Evolutionary conservation across 1,140 invertebrate genomes (phyloP), one percentile per base, ranked within the genome.

Genomic region (Pogonus chalceus): DNA sequence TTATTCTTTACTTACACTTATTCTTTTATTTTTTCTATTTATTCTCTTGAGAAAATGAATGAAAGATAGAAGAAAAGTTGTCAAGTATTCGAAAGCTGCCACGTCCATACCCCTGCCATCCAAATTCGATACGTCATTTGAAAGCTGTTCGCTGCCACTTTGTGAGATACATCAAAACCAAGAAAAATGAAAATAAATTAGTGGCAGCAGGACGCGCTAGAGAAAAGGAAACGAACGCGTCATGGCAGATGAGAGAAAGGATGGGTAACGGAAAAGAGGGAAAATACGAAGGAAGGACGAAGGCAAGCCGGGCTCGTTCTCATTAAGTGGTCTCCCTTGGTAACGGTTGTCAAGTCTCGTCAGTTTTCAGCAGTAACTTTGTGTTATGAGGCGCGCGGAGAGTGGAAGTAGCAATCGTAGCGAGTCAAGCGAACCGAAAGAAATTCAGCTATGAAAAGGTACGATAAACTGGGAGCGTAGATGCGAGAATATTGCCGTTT

Each of bases 301-400:
- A 18, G 18, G 18, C 3, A 18, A 43, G 37, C 37, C 51, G 49
- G 58, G 56, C 53, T 43, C 51, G 58, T 55, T 54, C 62, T 65
- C 63, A 65, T 65, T 65, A 64, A 62, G 63, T 65, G 62, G 62
- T 65, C 62, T 65, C 63, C 62, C 60, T 48, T 58, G 63, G 63
- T 59, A 62, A 65, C 62, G 60, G 60, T 64, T 62, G 59, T 63
- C 59, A 58, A 57, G 58, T 58, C 47, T 55, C 58, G 51, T 60
- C 56, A 59, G 55, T 51, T 54, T 54, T 54, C 47, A 51, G 51
- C 53, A 12, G 37, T 43, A 43, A 43, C 37, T 43, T 57, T 54
- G 53, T 60, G 51, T 58, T 60, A 58, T 55, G 53, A 57, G 51
- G 50, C 37, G 37, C 7, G 37, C 37, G 37, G 37, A 43, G 37